Evolutionary conservation across 2,113 vertebrate genomes (phyloP), one percentile per base, ranked within the genome.

Genomic region (Columba livia): DNA sequence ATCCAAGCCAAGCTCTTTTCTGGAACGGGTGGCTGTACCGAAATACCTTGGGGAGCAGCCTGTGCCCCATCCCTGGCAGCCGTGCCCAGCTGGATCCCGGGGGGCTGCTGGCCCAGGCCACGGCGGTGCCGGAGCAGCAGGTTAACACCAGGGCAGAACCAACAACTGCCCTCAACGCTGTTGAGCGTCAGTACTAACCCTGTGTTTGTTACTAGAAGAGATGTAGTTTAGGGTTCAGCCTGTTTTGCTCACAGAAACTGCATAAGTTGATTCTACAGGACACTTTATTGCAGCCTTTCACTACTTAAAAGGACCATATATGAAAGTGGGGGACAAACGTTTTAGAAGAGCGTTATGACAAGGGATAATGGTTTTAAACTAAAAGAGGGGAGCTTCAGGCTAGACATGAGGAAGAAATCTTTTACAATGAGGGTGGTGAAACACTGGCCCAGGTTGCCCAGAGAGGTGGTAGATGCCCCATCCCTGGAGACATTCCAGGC

Each of bases 21-120:
- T 6, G 0, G 28, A n/a, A 44, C 6, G 15, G 65, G 51, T 6
- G 34, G 42, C 25, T 38, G 31, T 21, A 34, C 15, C 15, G 7
- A 42, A 78, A 57, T 2, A 21, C 12, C 71, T 11, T 8, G n/a
- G 0, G 0, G 11, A 60, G 64, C 38, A 50, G 38, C 14, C 74
- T 20, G 32, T 42, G 54, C 25, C 29, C 58, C 19, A 16, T 31
- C 6, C 50, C 21, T 15, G 23, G 34, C 13, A 79, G n/a, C 60
- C 23, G 24, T 0, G 1, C 5, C 25, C 31, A 42, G 60, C 5
- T 4, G n/a, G 17, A 66, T 26, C 29, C 40, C 15, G 21, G 29
- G 50, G 14, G 54, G 36, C 32, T 7, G n/a, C 66, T 47, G 70
- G 23, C 26, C 44, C 51, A 28, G 69, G 19, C 16, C 66, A 69